Base-by-base conservation (phyloP, 2,113 vertebrate genomes). In the Crotalus viridis region DNA sequence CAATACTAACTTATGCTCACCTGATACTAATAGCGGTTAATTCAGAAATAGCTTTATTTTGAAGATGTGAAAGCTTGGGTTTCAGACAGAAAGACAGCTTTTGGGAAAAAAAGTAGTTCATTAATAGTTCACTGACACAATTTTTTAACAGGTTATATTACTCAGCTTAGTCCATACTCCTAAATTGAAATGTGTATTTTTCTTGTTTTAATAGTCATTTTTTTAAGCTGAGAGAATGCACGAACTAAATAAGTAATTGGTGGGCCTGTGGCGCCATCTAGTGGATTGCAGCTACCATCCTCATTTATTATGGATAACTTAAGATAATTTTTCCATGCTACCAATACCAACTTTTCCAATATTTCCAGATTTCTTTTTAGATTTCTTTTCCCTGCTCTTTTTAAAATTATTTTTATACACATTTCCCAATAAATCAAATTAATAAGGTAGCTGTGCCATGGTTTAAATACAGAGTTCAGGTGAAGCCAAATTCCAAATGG, bases 191-290 rank as follows among this genome's bases (percentile, higher is more conserved):
- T 85, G 33, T 39, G 2, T 48, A 90, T 81, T 51, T 91, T 55
- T 51, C 17, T 56, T 55, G 33, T 81, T 88, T 28, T 88, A n/a
- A 4, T 56, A 48, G 28, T n/a, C 10, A 8, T 57, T 54, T 12
- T 46, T 81, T 90, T 90, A 69, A 87, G 12, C 8, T 43, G 17
- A 5, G 33, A 81, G 17, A 81, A 81, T 9, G 7, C 7, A 43
- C 21, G 3, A 21, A 81, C 1, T 43, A 7, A 3, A 1, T 46
- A 39, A 85, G 7, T 48, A 92, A 17, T 93, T 1, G 0, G 3
- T 74, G 92, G 86, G 46, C 91, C 92, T 94, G 92, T 55, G 95
- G 51, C 94, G 93, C 96, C 97, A 97, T 91, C 96, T 97, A 90
- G 93, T 93, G 97, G 96, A 0, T 0, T 15, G 89, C 85, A 21